Evolutionary conservation across 2,797 vertebrate genomes (phyloP).

Genomic region (Thalassophryne amazonica): DNA sequence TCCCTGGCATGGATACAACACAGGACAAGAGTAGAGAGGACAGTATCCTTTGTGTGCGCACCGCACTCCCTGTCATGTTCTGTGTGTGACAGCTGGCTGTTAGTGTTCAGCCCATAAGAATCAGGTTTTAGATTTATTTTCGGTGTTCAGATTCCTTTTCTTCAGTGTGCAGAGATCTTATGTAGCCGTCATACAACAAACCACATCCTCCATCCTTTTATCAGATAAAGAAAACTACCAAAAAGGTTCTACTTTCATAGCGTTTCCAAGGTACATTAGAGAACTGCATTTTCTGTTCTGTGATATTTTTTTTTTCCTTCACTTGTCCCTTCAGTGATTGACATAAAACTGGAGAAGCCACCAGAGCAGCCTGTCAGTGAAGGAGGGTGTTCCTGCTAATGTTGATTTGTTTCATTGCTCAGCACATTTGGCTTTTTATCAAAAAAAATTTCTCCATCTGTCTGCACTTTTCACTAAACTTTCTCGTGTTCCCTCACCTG

Average conservation of each 20-base stretch:
- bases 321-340: conserved; percentile 92
- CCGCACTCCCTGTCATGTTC: neutral
- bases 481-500: conserved; percentile 19
- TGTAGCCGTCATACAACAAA: no score
- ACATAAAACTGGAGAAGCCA: conserved; percentile 96
- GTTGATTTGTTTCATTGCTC: conserved; percentile 5
- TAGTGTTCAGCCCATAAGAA: conserved; percentile 10
- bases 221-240: no score
- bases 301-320: conserved; percentile 76
- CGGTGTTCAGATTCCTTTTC: no score
- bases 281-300: neutral
- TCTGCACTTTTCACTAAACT: conserved; percentile 68
- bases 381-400: conserved; percentile 96
- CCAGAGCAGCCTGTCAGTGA: conserved; percentile 91
- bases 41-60: conserved; percentile 94
- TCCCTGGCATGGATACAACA: conserved; percentile 98
- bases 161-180: no score
- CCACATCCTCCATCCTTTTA: no score
- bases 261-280: neutral
- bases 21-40: conserved; percentile 99
- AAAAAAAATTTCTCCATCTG: conserved; percentile 56
- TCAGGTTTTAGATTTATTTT: conserved; percentile 7
- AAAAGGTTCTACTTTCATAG: neutral
- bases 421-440: conserved; percentile 30
- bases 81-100: conserved; percentile 10